A percentile compares a stretch with the other conserved stretches of the same genome.
phyloP scores from a whole-genome alignment of 2,113 vertebrate genomes.

The Cranoglanis bouderius region DNA sequence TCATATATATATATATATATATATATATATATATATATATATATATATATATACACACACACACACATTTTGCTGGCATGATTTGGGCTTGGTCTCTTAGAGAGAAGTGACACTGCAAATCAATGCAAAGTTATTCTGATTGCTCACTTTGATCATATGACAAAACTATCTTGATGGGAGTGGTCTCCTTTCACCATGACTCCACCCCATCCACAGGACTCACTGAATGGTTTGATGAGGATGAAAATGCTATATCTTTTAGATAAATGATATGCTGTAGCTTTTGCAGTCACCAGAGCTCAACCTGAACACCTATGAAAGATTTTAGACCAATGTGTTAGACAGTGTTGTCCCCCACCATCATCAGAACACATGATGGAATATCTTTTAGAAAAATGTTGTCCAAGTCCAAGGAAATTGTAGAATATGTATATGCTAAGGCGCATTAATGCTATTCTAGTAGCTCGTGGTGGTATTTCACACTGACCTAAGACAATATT shows the following conservation, averaged over 20 bases:
- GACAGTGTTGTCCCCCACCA: background rate
- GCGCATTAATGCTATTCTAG: background rate
- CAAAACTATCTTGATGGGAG: background rate
- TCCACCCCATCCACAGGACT: background rate
- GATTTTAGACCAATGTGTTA: background rate
- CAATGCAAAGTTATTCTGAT: background rate
- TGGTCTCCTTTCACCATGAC: background rate
- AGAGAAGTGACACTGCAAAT: background rate
- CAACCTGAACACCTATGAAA: background rate
- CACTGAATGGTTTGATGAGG: background rate
- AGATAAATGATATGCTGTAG: background rate
- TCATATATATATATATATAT: too few species aligned
- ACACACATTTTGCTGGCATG: background rate
- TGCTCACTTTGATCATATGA: background rate
- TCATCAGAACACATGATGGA: background rate
- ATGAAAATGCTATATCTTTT: background rate
- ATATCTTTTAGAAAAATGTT: background rate
- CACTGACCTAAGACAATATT: background rate
- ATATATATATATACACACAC: too few species aligned
- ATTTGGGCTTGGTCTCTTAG: background rate
- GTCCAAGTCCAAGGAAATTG: background rate
- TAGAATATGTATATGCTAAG: background rate
- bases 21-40: too few species aligned
- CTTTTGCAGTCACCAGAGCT: background rate
- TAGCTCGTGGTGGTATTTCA: background rate